These are phyloP conservation scores for Anastrepha obliqua DNA, from an alignment of 1,140 invertebrate species.

Conservation along the genomic window DNA sequence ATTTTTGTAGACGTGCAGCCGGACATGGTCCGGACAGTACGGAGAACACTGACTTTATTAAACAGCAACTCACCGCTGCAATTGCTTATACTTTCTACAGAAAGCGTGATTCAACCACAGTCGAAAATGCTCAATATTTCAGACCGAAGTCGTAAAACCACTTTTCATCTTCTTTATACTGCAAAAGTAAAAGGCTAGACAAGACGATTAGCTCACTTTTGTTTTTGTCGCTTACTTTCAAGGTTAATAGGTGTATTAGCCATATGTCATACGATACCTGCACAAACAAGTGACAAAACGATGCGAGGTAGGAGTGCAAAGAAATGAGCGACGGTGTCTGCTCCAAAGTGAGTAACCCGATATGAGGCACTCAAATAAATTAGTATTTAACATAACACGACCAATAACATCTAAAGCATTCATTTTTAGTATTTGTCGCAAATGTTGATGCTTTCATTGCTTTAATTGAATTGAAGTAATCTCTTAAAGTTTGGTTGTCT, in stretches of 20 bases:
- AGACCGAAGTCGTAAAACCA: background rate
- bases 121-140: background rate
- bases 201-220: constrained; percentile 29
- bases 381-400: background rate
- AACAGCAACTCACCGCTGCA: too few species aligned
- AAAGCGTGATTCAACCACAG: background rate
- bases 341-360: background rate
- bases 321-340: background rate
- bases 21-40: too few species aligned
- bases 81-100: too few species aligned
- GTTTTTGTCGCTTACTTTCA: constrained; percentile 39
- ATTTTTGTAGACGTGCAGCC: too few species aligned
- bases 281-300: background rate
- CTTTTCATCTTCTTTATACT: background rate
- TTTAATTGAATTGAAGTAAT: background rate
- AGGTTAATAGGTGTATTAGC: background rate
- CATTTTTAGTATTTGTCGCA: background rate
- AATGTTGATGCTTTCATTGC: background rate
- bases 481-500: background rate
- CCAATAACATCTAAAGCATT: background rate
- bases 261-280: background rate
- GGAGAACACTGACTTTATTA: too few species aligned
- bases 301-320: background rate
- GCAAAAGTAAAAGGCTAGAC: background rate
- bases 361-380: background rate